Conservation (phyloP, 2,113 vertebrate genomes). For the Platichthys flesus region DNA sequence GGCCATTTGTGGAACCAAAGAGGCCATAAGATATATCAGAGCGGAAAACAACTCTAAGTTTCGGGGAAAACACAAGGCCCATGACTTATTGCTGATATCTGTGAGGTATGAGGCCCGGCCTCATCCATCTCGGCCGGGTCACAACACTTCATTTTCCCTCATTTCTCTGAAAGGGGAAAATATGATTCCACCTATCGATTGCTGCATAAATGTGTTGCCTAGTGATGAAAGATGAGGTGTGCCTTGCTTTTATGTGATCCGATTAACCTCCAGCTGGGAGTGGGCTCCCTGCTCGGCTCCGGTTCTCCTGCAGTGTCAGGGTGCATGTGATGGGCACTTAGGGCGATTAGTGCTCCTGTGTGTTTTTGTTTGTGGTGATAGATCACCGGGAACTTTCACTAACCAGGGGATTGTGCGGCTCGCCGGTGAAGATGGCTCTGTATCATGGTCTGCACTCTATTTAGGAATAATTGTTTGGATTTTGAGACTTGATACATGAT, state of each 20-base stretch:
- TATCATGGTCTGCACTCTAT: slow-evolving; percentile 44
- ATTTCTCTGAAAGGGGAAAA: slow-evolving; percentile 77
- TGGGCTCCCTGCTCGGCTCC: slow-evolving; percentile 36
- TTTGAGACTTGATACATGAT: slow-evolving; percentile 3
- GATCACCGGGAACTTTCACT: slow-evolving; percentile 54
- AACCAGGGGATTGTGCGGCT: slow-evolving; percentile 53
- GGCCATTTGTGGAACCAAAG: slow-evolving; percentile 38
- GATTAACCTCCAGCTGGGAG: slow-evolving; percentile 74
- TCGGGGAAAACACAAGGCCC: slow-evolving; percentile 35
- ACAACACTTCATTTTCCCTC: slow-evolving; percentile 70
- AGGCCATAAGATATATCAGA: slow-evolving; percentile 36
- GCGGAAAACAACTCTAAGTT: slow-evolving; percentile 56
- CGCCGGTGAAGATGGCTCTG: slow-evolving; percentile 30
- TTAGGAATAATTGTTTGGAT: slow-evolving; percentile 20
- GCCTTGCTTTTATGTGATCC: slow-evolving; percentile 74
- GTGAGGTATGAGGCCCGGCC: slow-evolving; percentile 40
- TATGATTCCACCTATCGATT: slow-evolving; percentile 78
- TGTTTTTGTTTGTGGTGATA: slow-evolving; percentile 69
- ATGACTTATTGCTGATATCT: slow-evolving; percentile 52
- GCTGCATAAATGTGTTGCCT: slow-evolving; percentile 75
- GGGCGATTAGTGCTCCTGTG: slow-evolving; percentile 70
- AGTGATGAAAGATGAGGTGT: slow-evolving; percentile 79
- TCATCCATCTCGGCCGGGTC: slow-evolving; percentile 65
- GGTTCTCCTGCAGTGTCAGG: slow-evolving; percentile 64
- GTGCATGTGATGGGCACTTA: slow-evolving; percentile 67